A percentile compares a stretch with the other conserved stretches of the same genome.
phyloP scores from a whole-genome alignment of 2,113 vertebrate genomes.

The Azemiops feae region DNA sequence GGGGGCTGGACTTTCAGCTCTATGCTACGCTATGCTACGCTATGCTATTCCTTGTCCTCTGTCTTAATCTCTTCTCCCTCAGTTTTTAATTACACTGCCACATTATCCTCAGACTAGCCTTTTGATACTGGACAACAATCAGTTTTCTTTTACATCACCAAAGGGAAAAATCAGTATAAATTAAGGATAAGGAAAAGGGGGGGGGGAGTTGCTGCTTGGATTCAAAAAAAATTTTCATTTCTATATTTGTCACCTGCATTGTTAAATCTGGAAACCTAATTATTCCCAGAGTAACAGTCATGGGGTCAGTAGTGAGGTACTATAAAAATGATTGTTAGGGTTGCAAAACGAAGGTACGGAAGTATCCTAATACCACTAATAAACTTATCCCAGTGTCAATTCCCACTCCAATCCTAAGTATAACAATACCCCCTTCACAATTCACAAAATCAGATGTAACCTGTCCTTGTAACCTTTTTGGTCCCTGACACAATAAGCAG shows the following conservation, averaged over 20 bases:
- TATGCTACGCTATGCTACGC: no score
- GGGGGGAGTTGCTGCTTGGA: not conserved
- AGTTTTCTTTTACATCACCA: not conserved
- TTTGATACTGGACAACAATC: not conserved
- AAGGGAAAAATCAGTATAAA: not conserved
- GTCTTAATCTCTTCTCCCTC: not conserved
- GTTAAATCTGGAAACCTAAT: not conserved
- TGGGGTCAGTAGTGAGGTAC: not conserved
- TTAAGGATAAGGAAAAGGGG: not conserved
- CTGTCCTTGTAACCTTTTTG: not conserved
- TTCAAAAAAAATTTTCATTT: not conserved
- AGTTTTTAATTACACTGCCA: not conserved
- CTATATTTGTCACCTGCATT: not conserved
- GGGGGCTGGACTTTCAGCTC: no score
- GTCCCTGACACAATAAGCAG: not conserved
- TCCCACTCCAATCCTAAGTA: not conserved
- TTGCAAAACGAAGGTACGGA: not conserved
- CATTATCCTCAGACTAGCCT: not conserved
- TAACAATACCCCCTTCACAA: not conserved
- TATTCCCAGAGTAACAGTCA: not conserved
- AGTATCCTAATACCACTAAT: not conserved
- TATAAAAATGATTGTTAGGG: not conserved
- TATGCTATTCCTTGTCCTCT: not conserved
- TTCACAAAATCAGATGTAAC: not conserved
- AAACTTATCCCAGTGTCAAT: not conserved